These are phyloP conservation scores for Otis tarda DNA, from an alignment of 2,113 vertebrate species.

Conservation along the genomic window DNA sequence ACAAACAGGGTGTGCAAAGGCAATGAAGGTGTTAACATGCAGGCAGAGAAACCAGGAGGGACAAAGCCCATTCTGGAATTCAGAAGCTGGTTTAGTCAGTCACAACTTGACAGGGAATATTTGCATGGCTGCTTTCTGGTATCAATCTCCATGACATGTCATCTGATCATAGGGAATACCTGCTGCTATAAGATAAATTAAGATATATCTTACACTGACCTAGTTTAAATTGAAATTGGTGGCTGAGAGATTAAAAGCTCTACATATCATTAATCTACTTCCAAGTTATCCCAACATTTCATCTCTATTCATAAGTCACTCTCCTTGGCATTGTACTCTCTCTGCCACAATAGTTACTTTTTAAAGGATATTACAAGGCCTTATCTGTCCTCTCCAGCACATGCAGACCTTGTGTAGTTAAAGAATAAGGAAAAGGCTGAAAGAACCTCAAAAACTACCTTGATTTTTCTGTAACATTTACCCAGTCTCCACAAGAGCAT, in stretches of 20 bases:
- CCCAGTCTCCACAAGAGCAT: not conserved
- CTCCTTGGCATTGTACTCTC: not conserved
- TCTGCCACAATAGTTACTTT: not conserved
- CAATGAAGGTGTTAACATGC: not conserved
- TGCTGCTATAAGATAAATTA: not conserved
- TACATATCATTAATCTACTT: not conserved
- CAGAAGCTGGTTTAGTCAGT: not conserved
- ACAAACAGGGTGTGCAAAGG: not conserved
- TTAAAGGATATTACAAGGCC: not conserved
- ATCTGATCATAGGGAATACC: not conserved
- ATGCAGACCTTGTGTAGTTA: not conserved
- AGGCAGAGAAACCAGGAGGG: not conserved
- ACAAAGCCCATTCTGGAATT: not conserved
- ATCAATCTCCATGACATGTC: not conserved
- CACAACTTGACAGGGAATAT: not conserved
- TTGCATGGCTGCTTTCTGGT: not conserved
- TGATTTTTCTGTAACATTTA: not conserved
- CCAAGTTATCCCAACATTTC: not conserved
- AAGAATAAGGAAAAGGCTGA: not conserved
- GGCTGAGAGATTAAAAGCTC: not conserved
- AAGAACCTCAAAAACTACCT: not conserved
- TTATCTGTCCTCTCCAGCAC: not conserved
- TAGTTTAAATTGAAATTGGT: not conserved
- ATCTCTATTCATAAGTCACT: not conserved
- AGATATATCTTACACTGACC: not conserved